phyloP scores from a whole-genome alignment of 2,888 invertebrate species.

The Drosophila acutilabella region DNA sequence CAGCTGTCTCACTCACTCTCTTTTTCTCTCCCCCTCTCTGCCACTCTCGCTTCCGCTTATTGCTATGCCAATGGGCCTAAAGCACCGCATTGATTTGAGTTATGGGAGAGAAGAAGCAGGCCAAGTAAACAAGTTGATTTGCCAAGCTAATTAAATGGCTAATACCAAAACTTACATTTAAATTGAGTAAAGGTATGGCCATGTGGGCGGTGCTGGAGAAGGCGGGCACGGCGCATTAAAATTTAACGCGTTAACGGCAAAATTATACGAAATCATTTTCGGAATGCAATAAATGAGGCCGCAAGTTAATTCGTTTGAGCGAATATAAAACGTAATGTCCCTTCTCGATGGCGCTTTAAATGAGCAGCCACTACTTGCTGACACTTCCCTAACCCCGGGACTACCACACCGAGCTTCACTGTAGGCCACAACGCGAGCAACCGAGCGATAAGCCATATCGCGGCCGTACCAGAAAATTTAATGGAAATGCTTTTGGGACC shows the following conservation, averaged over 20 bases:
- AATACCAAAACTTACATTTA: slow-evolving; percentile 27
- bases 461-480: slow-evolving; percentile 54
- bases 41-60: not conserved
- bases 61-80: slow-evolving; percentile 2
- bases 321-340: slow-evolving; percentile 56
- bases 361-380: slow-evolving; percentile 28
- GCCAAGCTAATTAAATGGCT: slow-evolving; percentile 42
- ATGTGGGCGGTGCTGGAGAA: not conserved
- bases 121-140: slow-evolving; percentile 8
- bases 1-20: not conserved
- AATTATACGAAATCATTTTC: slow-evolving; percentile 66
- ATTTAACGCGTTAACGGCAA: slow-evolving; percentile 53
- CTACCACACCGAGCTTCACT: not conserved
- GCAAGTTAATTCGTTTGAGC: slow-evolving; percentile 56
- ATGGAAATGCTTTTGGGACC: slow-evolving; percentile 46
- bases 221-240: slow-evolving; percentile 38
- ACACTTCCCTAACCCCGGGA: not conserved
- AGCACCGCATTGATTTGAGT: slow-evolving; percentile 9
- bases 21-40: not conserved
- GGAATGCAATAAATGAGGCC: slow-evolving; percentile 63
- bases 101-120: not conserved
- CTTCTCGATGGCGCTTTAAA: slow-evolving; percentile 43
- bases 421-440: slow-evolving; percentile 7
- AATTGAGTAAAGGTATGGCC: not conserved
- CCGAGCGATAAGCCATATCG: slow-evolving; percentile 49